phyloP scores from a whole-genome alignment of 2,113 vertebrate genomes.

The Puma concolor region DNA sequence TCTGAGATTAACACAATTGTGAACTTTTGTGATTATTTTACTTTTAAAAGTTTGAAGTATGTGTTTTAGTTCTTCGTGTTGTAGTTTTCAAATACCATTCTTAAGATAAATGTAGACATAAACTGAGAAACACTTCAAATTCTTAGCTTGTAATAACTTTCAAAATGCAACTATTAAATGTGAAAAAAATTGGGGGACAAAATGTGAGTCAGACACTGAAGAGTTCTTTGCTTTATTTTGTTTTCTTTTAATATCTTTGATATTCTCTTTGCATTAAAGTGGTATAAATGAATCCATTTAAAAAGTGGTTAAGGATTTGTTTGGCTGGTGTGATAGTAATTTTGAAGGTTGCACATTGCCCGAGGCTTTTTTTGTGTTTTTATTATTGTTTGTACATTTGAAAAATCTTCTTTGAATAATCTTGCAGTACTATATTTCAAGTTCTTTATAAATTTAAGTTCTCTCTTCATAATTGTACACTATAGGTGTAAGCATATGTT shows the following conservation, averaged over 20 bases:
- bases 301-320: slow-evolving; percentile 77
- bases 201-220: slow-evolving; percentile 73
- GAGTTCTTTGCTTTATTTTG: slow-evolving; percentile 38
- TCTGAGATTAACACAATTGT: slow-evolving; percentile 66
- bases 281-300: slow-evolving; percentile 63
- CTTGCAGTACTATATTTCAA: slow-evolving; percentile 69
- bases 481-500: slow-evolving; percentile 75
- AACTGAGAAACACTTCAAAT: slow-evolving; percentile 46
- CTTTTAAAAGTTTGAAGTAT: slow-evolving; percentile 65
- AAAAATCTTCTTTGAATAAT: slow-evolving; percentile 72
- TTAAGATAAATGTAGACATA: slow-evolving; percentile 20
- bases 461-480: slow-evolving; percentile 51
- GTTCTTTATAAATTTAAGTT: slow-evolving; percentile 62
- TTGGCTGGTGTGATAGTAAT: slow-evolving; percentile 63
- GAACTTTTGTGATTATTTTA: slow-evolving; percentile 74
- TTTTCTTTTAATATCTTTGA: slow-evolving; percentile 45
- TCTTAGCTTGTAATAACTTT: slow-evolving; percentile 58
- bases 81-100: slow-evolving; percentile 51
- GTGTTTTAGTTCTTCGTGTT: slow-evolving; percentile 71
- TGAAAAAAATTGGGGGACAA: slow-evolving; percentile 72
- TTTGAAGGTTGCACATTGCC: slow-evolving; percentile 73
- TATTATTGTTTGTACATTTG: slow-evolving; percentile 80
- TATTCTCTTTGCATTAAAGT: slow-evolving; percentile 55
- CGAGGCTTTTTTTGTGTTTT: slow-evolving; percentile 65
- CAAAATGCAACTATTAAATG: slow-evolving; percentile 70